Evolutionary conservation across 2,888 invertebrate species (phyloP), one percentile per base, ranked within the genome.

Genomic region (Archips crataeganus): DNA sequence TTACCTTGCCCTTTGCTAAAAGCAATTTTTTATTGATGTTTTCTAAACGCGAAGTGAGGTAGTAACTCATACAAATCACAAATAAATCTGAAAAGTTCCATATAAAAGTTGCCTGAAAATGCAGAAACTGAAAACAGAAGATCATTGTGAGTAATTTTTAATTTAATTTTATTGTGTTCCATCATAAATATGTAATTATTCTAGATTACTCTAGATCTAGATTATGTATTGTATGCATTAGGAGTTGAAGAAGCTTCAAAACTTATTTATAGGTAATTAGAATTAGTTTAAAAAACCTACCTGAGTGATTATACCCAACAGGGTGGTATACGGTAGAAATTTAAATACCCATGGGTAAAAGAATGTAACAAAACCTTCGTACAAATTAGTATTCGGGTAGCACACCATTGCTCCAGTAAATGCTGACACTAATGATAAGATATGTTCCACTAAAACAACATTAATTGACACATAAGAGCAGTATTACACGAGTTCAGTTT

Each of bases 41-140:
- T 34, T 95, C 92, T 79, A 97, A 95, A 64, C 96, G 94, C 23
- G 96, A 95, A 0, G 96, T 95, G 77, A 97, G 86, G 42, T 97
- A 96, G 78, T 96, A 95, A 83, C 97, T 97, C 76, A 97, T 93
- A 64, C 96, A 91, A 83, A 97, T 97, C 63, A 97, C 96, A 83
- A 97, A 97, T 47, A 97, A 87, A 82, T 97, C 97, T 76, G 96
- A 96, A 80, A 96, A 97, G 81, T 96, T 97, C 97, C 97, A 97
- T 1, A 96, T 95, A 71, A 97, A 97, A 0, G 97, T 97, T 8
- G 95, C 95, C 69, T 96, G 93, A 54, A 96, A 87, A 82, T 97
- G 96, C 11, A 95, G 86, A 63, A 94, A 91, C 94, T 94, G 85
- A 68, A 90, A 90, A 34, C 23, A 62, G 32, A 15, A 47, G 67